Evolutionary conservation across 1,140 invertebrate genomes (phyloP).

Genomic region (Drosophila virilis): DNA sequence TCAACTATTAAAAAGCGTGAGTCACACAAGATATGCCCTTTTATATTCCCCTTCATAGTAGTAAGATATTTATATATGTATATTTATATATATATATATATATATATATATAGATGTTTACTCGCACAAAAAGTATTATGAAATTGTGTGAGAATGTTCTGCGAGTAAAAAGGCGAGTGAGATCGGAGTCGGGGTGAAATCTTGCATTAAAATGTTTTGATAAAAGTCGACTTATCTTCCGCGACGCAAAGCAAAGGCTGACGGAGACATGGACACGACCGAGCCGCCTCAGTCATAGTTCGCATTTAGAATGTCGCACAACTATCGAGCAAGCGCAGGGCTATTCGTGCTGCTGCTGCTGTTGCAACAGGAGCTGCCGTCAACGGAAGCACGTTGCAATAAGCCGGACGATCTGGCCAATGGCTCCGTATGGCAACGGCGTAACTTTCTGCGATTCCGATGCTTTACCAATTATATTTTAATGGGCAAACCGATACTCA

Average conservation of each 20-base stretch:
- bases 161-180: neutral
- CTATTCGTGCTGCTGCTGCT: neutral
- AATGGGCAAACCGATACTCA: neutral
- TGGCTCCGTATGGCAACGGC: neutral
- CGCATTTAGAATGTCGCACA: constrained; percentile 24
- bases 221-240: too few relatives aligned
- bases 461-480: constrained; percentile 28
- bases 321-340: neutral
- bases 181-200: neutral
- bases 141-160: neutral
- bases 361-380: neutral
- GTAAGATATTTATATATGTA: too few relatives aligned
- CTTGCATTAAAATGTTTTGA: too few relatives aligned
- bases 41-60: too few relatives aligned
- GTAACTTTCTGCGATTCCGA: constrained; percentile 21
- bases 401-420: constrained; percentile 8
- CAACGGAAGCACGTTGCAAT: constrained; percentile 29
- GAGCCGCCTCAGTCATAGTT: constrained; percentile 21
- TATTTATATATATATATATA: too few relatives aligned
- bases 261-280: too few relatives aligned
- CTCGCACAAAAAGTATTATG: neutral
- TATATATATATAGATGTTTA: neutral
- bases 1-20: too few relatives aligned
- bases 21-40: too few relatives aligned
- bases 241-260: too few relatives aligned